A percentile compares a stretch with the other conserved stretches of the same genome.
These are phyloP conservation scores for Psittacula cyanocephala DNA, from an alignment of 2,113 vertebrate species.

Conservation along the genomic window DNA sequence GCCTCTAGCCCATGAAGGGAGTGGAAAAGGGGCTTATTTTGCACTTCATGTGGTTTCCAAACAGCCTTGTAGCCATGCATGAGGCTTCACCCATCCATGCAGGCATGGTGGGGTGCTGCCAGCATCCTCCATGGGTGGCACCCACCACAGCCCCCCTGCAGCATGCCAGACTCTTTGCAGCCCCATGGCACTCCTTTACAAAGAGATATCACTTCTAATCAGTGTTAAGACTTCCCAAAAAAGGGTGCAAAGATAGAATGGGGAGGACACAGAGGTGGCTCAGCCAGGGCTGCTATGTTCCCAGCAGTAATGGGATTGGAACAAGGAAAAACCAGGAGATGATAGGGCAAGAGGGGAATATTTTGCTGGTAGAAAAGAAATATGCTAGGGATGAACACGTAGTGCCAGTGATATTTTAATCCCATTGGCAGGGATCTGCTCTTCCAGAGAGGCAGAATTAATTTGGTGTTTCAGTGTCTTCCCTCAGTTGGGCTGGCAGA, in stretches of 20 bases:
- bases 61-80: rapidly evolving
- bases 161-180: not conserved
- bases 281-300: not conserved
- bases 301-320: not conserved
- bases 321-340: slow-evolving; percentile 15
- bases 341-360: slow-evolving; percentile 58
- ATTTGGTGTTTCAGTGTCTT: not conserved
- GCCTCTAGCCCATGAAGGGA: not conserved
- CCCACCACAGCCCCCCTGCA: not conserved
- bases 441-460: not conserved
- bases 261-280: not conserved
- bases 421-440: slow-evolving; percentile 9
- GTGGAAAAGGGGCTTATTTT: not conserved
- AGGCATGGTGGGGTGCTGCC: rapidly evolving
- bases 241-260: not conserved
- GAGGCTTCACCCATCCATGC: rapidly evolving
- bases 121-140: not conserved
- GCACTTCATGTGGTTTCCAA: not conserved
- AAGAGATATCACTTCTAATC: slow-evolving; percentile 54
- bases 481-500: not conserved
- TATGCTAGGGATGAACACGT: slow-evolving; percentile 12
- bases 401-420: slow-evolving; percentile 56
- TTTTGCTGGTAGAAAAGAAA: slow-evolving; percentile 72
- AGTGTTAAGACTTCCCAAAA: slow-evolving; percentile 9
- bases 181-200: not conserved